phyloP scores from a whole-genome alignment of 2,797 vertebrate genomes.

The Alfaro cultratus region DNA sequence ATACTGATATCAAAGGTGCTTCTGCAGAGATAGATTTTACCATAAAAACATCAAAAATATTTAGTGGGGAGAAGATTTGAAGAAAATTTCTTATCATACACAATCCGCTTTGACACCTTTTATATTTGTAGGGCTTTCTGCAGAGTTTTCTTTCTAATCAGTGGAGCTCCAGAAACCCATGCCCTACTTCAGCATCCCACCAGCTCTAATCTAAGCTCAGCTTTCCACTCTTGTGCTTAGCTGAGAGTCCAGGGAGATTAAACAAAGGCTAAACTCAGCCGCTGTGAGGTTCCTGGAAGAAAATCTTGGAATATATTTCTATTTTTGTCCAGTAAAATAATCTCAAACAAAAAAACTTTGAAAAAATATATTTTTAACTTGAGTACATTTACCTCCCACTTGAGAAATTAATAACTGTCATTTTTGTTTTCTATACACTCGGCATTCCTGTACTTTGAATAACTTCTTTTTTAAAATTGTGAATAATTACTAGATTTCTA shows the following conservation, averaged over 20 bases:
- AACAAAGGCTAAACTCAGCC: conserved; percentile 29
- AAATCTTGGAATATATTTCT: background rate
- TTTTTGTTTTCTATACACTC: background rate
- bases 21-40: conserved; percentile 18
- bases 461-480: background rate
- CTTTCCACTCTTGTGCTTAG: conserved; percentile 20
- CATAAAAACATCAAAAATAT: conserved; percentile 24
- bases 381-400: background rate
- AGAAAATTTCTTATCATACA: conserved; percentile 37
- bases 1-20: background rate
- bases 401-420: background rate
- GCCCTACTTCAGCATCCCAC: conserved; percentile 32
- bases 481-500: background rate
- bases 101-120: conserved; percentile 37
- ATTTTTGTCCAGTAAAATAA: background rate
- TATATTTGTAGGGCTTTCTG: conserved; percentile 38
- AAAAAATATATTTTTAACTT: background rate
- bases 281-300: background rate
- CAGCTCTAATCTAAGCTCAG: conserved; percentile 37
- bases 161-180: conserved; percentile 29
- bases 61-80: conserved; percentile 23
- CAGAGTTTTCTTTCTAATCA: conserved; percentile 39
- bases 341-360: background rate
- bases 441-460: background rate
- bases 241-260: conserved; percentile 18